Conservation (phyloP, 1,140 invertebrate species). For the Orchesella cincta region DNA sequence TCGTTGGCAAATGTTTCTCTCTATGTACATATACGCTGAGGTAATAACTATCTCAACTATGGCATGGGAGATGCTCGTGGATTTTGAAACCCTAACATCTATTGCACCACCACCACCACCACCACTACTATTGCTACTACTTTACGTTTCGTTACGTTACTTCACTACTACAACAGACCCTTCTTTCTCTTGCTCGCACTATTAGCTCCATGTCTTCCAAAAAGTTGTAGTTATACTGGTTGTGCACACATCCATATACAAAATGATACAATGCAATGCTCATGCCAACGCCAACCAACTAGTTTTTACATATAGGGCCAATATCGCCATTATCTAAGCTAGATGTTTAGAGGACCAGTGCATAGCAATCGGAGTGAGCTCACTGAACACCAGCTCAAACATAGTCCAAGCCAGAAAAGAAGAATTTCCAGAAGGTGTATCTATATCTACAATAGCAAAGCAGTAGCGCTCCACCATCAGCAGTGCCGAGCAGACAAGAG, state of each 20-base stretch:
- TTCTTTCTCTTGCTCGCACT: background rate
- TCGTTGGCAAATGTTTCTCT: background rate
- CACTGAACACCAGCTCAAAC: background rate
- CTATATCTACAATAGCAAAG: background rate
- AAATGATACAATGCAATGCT: background rate
- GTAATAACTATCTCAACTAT: background rate
- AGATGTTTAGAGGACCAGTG: background rate
- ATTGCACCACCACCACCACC: background rate
- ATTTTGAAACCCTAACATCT: background rate
- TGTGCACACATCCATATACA: background rate
- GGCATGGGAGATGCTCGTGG: background rate
- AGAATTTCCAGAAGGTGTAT: conserved; percentile 8
- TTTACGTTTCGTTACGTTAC: background rate
- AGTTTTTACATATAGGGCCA: background rate
- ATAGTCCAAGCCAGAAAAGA: background rate
- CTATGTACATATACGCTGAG: no score
- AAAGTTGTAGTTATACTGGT: background rate
- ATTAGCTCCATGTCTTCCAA: conserved; percentile 4
- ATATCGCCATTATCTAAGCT: background rate
- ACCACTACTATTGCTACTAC: background rate
- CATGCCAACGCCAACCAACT: no score
- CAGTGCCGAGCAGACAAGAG: background rate
- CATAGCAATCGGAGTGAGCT: background rate
- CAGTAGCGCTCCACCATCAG: background rate
- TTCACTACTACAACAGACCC: background rate